phyloP scores from a whole-genome alignment of 2,888 invertebrate species.

The Erannis defoliaria region DNA sequence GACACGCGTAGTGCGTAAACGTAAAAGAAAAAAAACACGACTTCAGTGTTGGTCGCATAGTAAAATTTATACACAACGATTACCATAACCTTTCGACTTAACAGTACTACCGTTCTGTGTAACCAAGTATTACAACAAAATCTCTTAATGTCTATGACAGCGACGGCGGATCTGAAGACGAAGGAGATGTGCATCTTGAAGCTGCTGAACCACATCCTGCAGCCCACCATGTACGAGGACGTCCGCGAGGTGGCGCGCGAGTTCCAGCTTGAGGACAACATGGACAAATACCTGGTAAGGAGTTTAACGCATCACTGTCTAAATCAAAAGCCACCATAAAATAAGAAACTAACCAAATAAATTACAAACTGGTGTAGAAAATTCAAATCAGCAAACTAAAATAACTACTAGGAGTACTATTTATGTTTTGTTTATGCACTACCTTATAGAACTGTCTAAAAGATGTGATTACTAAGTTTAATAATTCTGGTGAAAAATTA shows the following conservation, averaged over 20 bases:
- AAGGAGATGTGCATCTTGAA: constrained; percentile 86
- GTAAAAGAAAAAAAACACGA: too few species aligned
- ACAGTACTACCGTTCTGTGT: too few species aligned
- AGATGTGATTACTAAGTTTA: not conserved
- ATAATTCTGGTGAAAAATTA: constrained; percentile 39
- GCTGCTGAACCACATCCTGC: constrained; percentile 87
- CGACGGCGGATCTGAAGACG: constrained; percentile 80
- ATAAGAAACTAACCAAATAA: not conserved
- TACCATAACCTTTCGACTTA: too few species aligned
- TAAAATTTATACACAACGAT: too few species aligned
- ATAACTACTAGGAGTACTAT: too few species aligned
- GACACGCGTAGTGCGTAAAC: too few species aligned
- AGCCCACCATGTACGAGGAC: constrained; percentile 87
- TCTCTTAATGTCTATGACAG: constrained; percentile 63
- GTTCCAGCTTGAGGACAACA: constrained; percentile 87
- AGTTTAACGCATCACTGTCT: not conserved
- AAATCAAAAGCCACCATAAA: not conserved
- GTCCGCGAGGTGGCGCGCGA: constrained; percentile 86
- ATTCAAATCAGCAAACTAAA: too few species aligned
- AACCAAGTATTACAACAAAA: not conserved
- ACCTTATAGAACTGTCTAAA: too few species aligned
- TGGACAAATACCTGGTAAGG: constrained; percentile 84
- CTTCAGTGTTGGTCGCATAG: too few species aligned
- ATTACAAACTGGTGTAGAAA: not conserved
- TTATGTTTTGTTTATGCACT: too few species aligned